Base-by-base conservation (phyloP, 2,888 invertebrate genomes). In the Sarcophaga rosellei region DNA sequence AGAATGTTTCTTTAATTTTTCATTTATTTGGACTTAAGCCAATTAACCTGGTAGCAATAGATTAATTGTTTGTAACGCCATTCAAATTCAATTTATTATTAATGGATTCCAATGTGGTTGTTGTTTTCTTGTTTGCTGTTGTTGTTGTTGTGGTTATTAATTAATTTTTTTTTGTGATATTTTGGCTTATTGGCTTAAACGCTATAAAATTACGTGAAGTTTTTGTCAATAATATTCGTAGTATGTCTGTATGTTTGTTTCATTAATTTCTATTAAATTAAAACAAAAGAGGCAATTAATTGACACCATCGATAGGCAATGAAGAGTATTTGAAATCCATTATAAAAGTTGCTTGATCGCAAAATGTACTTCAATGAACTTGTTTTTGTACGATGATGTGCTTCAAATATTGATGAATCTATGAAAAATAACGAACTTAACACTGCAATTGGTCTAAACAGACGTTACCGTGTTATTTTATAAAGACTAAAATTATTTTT, bases 101-200 rank as follows among this genome's bases (percentile, higher is more conserved):
- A 10, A 8, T 35, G 8, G 8, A 10, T 2, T 35, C 35, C 35
- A 35, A 8, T 10, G 35, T 35, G 2, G 8, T 53, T 53, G 53
- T 53, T 17, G 23, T 47, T 8, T 15, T 17, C 17, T 69, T 53
- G 2, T 23, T 69, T 47, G n/a, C 6, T 53, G 3, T 20, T 74
- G 3, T 23, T 21, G 3, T 74, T 62, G 44, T 66, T 53, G 20
- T 57, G 20, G 10, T 57, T 57, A 57, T 35, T 66, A 75, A 65
- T 75, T 66, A 57, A 25, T 63, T 35, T 75, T 66, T 35, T 57
- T 45, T 57, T 65, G 25, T 25, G 21, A 61, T n/a, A 76, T 57
- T 76, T 66, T 76, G 57, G 20, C n/a, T 59, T 66, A 59, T 76
- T 68, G 59, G 57, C 35, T 57, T 17, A 75, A 62, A 73, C 35